Percentiles rank a stretch among this genome's conserved stretches.
These are phyloP conservation scores for Plotosus lineatus DNA, from an alignment of 2,113 vertebrate species.

Conservation along the genomic window DNA sequence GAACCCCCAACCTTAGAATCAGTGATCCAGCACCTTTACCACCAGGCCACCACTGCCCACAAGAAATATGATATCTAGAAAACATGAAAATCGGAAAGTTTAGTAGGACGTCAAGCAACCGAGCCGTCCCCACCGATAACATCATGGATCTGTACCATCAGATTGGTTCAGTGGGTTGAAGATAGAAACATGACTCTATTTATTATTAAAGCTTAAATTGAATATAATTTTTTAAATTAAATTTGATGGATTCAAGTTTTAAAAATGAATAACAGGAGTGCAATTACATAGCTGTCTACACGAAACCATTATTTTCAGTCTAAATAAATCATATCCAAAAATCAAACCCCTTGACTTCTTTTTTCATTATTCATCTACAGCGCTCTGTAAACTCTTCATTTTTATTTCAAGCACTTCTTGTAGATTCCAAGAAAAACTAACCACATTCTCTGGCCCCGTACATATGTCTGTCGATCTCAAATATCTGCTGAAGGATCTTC, in stretches of 20 bases:
- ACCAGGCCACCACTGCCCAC: no score
- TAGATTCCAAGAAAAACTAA: not conserved
- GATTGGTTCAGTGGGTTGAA: not conserved
- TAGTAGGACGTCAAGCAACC: no score
- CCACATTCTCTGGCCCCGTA: not conserved
- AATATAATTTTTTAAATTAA: not conserved
- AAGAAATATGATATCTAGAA: no score
- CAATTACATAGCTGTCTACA: not conserved
- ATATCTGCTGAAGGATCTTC: not conserved
- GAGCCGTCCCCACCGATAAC: no score
- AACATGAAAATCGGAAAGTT: no score
- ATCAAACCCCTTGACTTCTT: not conserved
- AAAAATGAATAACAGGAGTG: not conserved
- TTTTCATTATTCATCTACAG: not conserved
- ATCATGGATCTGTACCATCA: no score
- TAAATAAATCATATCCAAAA: not conserved
- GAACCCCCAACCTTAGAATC: no score
- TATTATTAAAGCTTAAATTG: not conserved
- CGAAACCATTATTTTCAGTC: not conserved
- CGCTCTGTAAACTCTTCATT: not conserved
- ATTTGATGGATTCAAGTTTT: not conserved
- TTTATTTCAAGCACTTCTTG: not conserved
- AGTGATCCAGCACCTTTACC: no score
- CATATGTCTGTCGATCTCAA: not conserved
- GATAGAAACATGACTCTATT: not conserved